A percentile compares a stretch with the other conserved stretches of the same genome.
These are phyloP conservation scores for Xylota segnis DNA, from an alignment of 2,888 invertebrate species.

Conservation along the genomic window DNA sequence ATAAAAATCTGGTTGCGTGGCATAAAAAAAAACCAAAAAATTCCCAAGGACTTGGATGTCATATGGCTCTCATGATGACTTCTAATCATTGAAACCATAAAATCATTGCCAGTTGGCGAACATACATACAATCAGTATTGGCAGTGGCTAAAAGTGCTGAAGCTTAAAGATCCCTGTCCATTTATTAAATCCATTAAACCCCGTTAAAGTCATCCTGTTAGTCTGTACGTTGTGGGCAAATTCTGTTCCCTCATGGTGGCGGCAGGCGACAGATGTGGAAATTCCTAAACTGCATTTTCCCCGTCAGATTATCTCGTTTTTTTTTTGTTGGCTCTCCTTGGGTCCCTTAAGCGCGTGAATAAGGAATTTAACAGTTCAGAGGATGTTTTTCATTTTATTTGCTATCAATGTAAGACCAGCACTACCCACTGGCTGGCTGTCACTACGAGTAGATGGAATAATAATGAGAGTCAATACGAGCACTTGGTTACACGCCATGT, in stretches of 20 bases:
- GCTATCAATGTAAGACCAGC: constrained; percentile 56
- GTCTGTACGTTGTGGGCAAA: neutral
- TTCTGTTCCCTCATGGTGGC: constrained; percentile 16
- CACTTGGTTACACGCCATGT: constrained; percentile 48
- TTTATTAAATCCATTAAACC: constrained; percentile 69
- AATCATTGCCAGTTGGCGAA: constrained; percentile 54
- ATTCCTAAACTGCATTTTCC: constrained; percentile 69
- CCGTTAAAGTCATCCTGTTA: constrained; percentile 44
- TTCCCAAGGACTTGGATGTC: constrained; percentile 33
- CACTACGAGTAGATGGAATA: constrained; percentile 52
- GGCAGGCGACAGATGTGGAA: constrained; percentile 66
- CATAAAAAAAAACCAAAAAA: constrained; percentile 33
- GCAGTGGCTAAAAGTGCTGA: constrained; percentile 39
- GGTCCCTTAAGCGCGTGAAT: constrained; percentile 35
- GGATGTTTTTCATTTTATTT: constrained; percentile 65
- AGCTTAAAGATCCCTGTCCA: constrained; percentile 50
- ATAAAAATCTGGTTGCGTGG: constrained; percentile 43
- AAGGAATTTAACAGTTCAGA: constrained; percentile 45
- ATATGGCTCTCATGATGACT: constrained; percentile 40
- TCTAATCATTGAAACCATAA: constrained; percentile 67
- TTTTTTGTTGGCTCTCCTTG: neutral
- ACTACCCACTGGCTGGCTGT: constrained; percentile 8
- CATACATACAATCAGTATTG: constrained; percentile 61
- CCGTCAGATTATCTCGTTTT: constrained; percentile 53
- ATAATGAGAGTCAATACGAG: constrained; percentile 68